These are phyloP conservation scores for Penaeus chinensis DNA, from an alignment of 1,140 invertebrate genomes.

Conservation along the genomic window DNA sequence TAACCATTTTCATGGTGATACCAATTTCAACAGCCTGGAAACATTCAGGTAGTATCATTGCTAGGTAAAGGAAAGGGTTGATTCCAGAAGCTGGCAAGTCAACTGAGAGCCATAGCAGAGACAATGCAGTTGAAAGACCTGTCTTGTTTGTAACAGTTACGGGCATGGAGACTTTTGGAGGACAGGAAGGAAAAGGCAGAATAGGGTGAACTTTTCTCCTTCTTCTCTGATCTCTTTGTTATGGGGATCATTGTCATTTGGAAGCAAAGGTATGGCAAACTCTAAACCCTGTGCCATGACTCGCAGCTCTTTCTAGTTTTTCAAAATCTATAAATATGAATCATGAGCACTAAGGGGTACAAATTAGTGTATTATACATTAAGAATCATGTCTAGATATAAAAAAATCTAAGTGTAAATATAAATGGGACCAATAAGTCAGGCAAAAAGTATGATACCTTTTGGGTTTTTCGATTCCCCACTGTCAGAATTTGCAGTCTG, in stretches of 20 bases:
- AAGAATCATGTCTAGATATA: slow-evolving; percentile 57
- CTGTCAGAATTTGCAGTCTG: slow-evolving; percentile 61
- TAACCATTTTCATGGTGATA: too few relatives aligned
- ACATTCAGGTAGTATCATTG: neutral
- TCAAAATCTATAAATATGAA: slow-evolving; percentile 50
- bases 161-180: slow-evolving; percentile 29
- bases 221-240: slow-evolving; percentile 27
- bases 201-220: slow-evolving; percentile 38
- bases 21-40: slow-evolving; percentile 3
- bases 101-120: slow-evolving; percentile 50
- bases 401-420: slow-evolving; percentile 46
- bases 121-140: slow-evolving; percentile 43
- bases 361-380: slow-evolving; percentile 57
- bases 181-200: slow-evolving; percentile 36
- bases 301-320: slow-evolving; percentile 44
- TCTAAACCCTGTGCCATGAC: slow-evolving; percentile 42
- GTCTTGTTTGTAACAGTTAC: slow-evolving; percentile 34
- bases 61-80: slow-evolving; percentile 5
- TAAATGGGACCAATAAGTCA: slow-evolving; percentile 53
- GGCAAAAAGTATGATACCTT: slow-evolving; percentile 59
- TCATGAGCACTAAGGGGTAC: slow-evolving; percentile 57
- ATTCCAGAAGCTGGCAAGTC: slow-evolving; percentile 40
- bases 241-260: slow-evolving; percentile 21
- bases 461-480: slow-evolving; percentile 62
- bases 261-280: neutral